Evolutionary conservation across 1,140 invertebrate genomes (phyloP).

Genomic region (Diprion similis): DNA sequence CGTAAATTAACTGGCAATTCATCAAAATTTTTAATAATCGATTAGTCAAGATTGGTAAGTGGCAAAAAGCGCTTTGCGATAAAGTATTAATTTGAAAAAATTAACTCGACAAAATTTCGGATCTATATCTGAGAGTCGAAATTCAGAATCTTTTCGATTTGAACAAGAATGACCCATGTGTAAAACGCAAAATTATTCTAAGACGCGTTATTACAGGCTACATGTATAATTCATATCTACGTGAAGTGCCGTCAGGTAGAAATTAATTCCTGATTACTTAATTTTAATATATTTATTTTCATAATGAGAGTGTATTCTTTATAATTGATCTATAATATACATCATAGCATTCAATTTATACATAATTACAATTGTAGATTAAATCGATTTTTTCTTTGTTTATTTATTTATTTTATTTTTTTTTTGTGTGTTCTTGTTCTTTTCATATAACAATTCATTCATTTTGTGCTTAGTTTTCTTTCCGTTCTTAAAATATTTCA

Average conservation of each 20-base stretch:
- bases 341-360: conserved; percentile 63
- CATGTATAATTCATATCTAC: too few relatives aligned
- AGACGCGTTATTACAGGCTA: background rate
- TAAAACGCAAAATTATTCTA: background rate
- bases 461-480: background rate
- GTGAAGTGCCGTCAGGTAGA: too few relatives aligned
- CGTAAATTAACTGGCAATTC: too few relatives aligned
- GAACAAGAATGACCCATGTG: background rate
- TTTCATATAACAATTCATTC: background rate
- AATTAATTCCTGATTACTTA: conserved; percentile 24
- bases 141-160: too few relatives aligned
- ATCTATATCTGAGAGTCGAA: too few relatives aligned
- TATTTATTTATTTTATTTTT: conserved; percentile 32
- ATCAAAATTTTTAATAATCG: too few relatives aligned
- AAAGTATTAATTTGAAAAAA: too few relatives aligned
- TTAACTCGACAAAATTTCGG: too few relatives aligned
- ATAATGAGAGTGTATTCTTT: conserved; percentile 59
- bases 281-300: conserved; percentile 58
- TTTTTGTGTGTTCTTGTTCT: conserved; percentile 39
- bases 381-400: conserved; percentile 11
- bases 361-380: conserved; percentile 62
- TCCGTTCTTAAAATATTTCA: background rate
- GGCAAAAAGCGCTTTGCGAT: too few relatives aligned
- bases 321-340: conserved; percentile 65
- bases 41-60: too few relatives aligned